Percentiles rank a stretch among this genome's conserved stretches.
phyloP scores from a whole-genome alignment of 1,140 invertebrate species.

The Hyles vespertilio region DNA sequence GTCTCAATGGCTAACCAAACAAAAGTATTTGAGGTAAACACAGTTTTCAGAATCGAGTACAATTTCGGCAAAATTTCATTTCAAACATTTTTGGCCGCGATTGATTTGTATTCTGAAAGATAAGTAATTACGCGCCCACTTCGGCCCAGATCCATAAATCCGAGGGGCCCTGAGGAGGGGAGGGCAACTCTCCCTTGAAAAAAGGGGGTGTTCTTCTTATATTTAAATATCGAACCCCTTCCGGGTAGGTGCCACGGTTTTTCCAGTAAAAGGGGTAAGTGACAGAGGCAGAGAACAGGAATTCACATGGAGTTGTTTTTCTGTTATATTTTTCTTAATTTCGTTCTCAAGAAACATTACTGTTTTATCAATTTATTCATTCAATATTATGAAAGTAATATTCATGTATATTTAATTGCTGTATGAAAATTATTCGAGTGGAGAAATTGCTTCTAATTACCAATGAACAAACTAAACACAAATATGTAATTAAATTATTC shows the following conservation, averaged over 20 bases:
- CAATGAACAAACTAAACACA: too few species aligned
- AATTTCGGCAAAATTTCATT: slow-evolving; percentile 13
- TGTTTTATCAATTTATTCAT: too few species aligned
- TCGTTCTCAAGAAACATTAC: background rate
- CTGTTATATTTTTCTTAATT: slow-evolving; percentile 13
- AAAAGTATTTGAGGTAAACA: slow-evolving; percentile 1
- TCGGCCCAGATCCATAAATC: slow-evolving; percentile 71
- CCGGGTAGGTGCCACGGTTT: slow-evolving; percentile 74
- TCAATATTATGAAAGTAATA: too few species aligned
- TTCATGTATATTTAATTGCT: too few species aligned
- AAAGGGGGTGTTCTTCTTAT: slow-evolving; percentile 73
- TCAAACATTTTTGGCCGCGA: slow-evolving; percentile 43
- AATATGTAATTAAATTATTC: too few species aligned
- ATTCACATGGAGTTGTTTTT: slow-evolving; percentile 28
- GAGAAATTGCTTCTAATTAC: too few species aligned
- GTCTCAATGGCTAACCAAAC: slow-evolving; percentile 8
- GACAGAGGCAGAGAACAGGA: slow-evolving; percentile 62
- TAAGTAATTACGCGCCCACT: slow-evolving; percentile 71
- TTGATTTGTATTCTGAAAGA: slow-evolving; percentile 73
- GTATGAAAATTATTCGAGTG: too few species aligned
- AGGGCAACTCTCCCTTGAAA: slow-evolving; percentile 51
- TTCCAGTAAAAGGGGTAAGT: slow-evolving; percentile 75
- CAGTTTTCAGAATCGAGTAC: slow-evolving; percentile 5
- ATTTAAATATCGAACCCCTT: slow-evolving; percentile 75
- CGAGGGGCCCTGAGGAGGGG: slow-evolving; percentile 36